Percentiles rank a stretch among this genome's conserved stretches.
Conservation (phyloP, 64 coral and sea anemone species). For the Acropora tenuis region DNA sequence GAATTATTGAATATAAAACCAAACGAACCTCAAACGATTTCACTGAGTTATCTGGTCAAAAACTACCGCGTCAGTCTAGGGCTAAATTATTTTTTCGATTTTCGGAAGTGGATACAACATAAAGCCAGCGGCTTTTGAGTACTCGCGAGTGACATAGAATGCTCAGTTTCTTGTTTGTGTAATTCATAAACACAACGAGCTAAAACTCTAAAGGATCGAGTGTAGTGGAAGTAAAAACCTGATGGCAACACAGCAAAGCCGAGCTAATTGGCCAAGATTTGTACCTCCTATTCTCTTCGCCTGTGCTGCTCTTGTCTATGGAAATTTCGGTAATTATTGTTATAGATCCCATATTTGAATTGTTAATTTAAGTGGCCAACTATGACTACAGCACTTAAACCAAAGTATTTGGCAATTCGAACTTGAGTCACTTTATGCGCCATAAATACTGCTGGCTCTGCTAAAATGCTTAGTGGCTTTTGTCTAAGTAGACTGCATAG, state of each 20-base stretch:
- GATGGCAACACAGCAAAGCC: not conserved
- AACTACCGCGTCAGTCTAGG: not conserved
- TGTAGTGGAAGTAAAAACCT: not conserved
- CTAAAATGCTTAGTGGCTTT: no score
- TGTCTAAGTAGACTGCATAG: no score
- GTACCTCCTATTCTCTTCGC: not conserved
- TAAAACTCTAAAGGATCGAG: not conserved
- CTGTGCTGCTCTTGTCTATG: slow-evolving; percentile 32
- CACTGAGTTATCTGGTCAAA: not conserved
- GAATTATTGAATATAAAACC: slow-evolving; percentile 4
- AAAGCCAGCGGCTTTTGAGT: no score
- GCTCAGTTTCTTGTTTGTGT: no score
- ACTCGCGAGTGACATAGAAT: no score
- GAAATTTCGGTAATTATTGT: slow-evolving; percentile 26
- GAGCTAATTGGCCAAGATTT: slow-evolving; percentile 1
- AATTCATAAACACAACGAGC: not conserved
- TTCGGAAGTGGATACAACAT: no score
- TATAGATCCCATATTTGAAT: not conserved
- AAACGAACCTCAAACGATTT: not conserved
- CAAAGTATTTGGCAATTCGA: no score
- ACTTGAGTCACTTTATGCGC: no score
- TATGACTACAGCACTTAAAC: no score
- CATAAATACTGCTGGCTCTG: no score
- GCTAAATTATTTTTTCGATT: not conserved
- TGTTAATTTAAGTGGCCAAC: no score